Evolutionary conservation across 2,113 vertebrate genomes (phyloP).

Genomic region (Notiomystis cincta): DNA sequence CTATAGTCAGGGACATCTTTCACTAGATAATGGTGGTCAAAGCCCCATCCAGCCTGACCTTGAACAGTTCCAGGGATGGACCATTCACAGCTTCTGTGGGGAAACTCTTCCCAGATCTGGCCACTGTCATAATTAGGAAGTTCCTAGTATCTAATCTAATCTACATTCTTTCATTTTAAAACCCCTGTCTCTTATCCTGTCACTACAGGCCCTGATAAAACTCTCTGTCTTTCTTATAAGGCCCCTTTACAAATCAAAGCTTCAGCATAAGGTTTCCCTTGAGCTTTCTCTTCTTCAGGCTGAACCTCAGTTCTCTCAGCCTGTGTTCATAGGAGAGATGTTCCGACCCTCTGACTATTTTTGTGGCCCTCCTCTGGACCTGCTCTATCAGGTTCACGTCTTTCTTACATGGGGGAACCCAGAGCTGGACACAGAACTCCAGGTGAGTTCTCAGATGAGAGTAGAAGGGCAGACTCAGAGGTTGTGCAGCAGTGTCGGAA

Average conservation of each 20-base stretch:
- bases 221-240: not conserved
- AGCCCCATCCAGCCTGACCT: not conserved
- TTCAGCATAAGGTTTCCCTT: fast-evolving
- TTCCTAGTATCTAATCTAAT: not conserved
- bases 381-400: not conserved
- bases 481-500: not conserved
- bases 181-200: not conserved
- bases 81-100: not conserved
- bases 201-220: not conserved
- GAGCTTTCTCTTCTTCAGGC: not conserved
- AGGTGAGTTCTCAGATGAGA: not conserved
- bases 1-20: not conserved
- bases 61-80: fast-evolving
- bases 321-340: not conserved
- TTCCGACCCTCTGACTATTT: not conserved
- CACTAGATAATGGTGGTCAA: not conserved
- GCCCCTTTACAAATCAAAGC: not conserved
- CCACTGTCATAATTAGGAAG: fast-evolving
- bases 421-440: not conserved
- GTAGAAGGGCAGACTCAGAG: not conserved
- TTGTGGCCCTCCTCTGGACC: not conserved
- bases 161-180: not conserved
- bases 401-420: fast-evolving
- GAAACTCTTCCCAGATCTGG: not conserved
- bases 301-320: not conserved